phyloP scores from a whole-genome alignment of 2,113 vertebrate species.

The Parotia lawesii region DNA sequence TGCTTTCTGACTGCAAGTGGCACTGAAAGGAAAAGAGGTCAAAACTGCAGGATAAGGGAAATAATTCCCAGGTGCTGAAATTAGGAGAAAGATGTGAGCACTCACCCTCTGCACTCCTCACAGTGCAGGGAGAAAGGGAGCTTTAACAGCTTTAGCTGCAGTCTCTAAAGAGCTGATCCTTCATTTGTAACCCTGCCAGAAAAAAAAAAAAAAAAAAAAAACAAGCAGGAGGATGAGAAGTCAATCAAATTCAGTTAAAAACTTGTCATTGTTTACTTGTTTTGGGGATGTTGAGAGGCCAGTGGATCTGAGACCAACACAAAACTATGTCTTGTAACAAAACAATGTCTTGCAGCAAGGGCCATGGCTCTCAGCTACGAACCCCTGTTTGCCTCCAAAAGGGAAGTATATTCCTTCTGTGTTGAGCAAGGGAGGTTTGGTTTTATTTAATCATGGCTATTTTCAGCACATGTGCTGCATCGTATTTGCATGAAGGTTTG shows the following conservation, averaged over 20 bases:
- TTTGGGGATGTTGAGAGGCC: background rate
- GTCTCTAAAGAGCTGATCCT: background rate
- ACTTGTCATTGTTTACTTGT: background rate
- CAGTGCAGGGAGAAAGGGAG: background rate
- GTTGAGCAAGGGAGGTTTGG: background rate
- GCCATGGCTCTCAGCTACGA: background rate
- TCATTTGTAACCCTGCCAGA: background rate
- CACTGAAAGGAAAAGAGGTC: background rate
- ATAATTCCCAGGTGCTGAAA: background rate
- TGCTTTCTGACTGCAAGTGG: background rate
- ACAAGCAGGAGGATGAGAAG: background rate
- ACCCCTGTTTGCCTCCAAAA: background rate
- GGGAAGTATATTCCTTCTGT: background rate
- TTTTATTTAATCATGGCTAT: background rate
- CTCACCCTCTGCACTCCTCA: background rate
- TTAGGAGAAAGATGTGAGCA: background rate
- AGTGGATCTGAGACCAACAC: background rate
- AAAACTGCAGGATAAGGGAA: background rate
- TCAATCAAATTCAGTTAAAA: background rate
- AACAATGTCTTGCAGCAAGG: background rate
- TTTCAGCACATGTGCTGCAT: background rate
- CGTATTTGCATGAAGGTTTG: background rate
- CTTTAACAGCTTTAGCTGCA: background rate
- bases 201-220: background rate
- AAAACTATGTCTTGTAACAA: fast-evolving